Evolutionary conservation across 23 tunicate genomes (phyloP), one percentile per base, ranked within the genome.

Genomic region (Corella eumyota): DNA sequence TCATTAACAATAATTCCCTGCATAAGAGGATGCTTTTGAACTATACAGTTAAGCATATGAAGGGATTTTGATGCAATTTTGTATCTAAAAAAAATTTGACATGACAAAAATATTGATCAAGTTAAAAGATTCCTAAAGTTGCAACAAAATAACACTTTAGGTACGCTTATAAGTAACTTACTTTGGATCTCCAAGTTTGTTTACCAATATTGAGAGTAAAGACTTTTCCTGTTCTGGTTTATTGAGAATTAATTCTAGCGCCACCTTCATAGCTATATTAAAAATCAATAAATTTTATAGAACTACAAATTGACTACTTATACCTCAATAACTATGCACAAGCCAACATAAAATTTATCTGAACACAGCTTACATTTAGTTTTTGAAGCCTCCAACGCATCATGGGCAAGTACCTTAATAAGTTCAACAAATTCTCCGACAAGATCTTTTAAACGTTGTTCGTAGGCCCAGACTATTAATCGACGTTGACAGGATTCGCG

Each of bases 181-280:
- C 85, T 60, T 65, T 66, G 95, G 86, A 67, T 86, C 95, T 40
- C 95, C 95, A 6, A 86, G 34, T 54, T 86, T 86, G 44, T 86
- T 77, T 32, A 72, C 95, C 35, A 86, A 37, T 72, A 86, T 36
- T 17, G 34, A 27, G 1, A 86, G 50, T 5, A 86, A 66, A 11
- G 78, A 69, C 61, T 69, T 66, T 50, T 86, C 95, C 46, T 75
- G 83, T 61, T 86, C 95, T 2, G 95, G 95, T 45, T 86, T 86
- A 2, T 60, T 49, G 22, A 25, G 74, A 26, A 86, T 57, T 45
- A 77, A 25, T n/a, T 76, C 69, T 45, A 71, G 44, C 15, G 86
- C 75, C 21, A 61, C 58, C 13, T 27, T 32, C 75, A 86, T 61
- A 2, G 90, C 95, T 86, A 48, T 40, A 45, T 13, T 32, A 60